A percentile compares a stretch with the other conserved stretches of the same genome.
Evolutionary conservation across 23 tunicate species (phyloP).

Genomic region (Oikopleura dioica): DNA sequence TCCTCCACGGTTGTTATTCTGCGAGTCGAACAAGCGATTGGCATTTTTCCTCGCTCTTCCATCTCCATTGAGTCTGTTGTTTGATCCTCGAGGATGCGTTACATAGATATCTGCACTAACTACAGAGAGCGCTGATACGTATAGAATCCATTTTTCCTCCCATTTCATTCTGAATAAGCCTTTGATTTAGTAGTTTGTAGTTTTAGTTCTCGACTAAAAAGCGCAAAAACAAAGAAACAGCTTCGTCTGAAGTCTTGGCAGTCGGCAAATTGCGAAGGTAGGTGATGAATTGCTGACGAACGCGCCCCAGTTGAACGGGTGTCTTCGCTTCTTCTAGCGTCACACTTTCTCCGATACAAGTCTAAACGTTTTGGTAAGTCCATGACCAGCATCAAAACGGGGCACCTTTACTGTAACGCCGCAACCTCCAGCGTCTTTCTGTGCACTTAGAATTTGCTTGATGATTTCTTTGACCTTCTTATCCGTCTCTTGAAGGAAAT

Average conservation of each 20-base stretch:
- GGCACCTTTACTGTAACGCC: neutral
- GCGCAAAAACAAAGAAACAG: neutral
- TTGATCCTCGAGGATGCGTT: slow-evolving; percentile 48
- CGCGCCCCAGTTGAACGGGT: neutral
- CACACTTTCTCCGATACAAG: neutral
- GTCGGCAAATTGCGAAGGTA: neutral
- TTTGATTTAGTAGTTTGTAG: neutral
- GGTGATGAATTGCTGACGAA: neutral
- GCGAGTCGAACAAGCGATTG: slow-evolving; percentile 70
- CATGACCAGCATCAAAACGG: too few species aligned
- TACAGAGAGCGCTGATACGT: too few species aligned
- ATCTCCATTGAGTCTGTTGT: slow-evolving; percentile 56
- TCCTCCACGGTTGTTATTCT: slow-evolving; percentile 80
- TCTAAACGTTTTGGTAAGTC: too few species aligned
- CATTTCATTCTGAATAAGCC: neutral
- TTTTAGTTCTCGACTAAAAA: neutral
- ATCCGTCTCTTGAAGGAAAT: neutral
- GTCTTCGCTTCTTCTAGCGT: neutral
- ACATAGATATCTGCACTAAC: slow-evolving; percentile 41
- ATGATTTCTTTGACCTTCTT: neutral
- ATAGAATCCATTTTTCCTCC: neutral
- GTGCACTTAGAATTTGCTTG: neutral
- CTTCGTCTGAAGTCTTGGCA: neutral
- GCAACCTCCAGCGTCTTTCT: neutral
- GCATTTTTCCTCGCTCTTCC: slow-evolving; percentile 32